Evolutionary conservation across 1,140 invertebrate genomes (phyloP).

Genomic region (Eufriesea mexicana): DNA sequence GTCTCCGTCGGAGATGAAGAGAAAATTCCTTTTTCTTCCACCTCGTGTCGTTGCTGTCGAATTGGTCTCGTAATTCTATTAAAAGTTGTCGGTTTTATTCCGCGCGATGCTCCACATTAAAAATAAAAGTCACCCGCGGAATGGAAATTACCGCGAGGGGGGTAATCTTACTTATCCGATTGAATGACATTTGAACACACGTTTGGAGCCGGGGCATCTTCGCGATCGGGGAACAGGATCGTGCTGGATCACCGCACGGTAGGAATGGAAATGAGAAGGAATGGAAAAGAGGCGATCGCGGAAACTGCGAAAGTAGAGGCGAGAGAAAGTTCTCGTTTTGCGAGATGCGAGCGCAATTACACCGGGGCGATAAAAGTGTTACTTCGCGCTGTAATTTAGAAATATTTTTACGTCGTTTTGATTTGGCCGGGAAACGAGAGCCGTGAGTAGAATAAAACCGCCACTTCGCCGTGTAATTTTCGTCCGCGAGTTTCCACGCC

Average conservation of each 20-base stretch:
- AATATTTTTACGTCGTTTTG: constrained; percentile 62
- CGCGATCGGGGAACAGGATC: not conserved
- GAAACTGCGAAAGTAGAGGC: constrained; percentile 57
- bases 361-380: constrained; percentile 63
- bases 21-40: too few relatives aligned
- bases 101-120: too few relatives aligned
- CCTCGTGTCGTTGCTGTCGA: too few relatives aligned
- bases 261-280: constrained; percentile 5
- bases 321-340: constrained; percentile 57
- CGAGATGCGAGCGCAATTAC: constrained; percentile 66
- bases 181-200: not conserved
- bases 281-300: constrained; percentile 26
- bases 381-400: constrained; percentile 64
- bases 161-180: not conserved
- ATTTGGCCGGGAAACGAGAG: constrained; percentile 59
- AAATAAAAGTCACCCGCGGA: too few relatives aligned
- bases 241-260: not conserved
- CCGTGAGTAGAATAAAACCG: constrained; percentile 48
- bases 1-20: too few relatives aligned
- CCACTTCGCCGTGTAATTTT: constrained; percentile 55
- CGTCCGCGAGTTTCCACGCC: constrained; percentile 50
- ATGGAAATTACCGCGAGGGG: not conserved
- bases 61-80: too few relatives aligned
- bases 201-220: not conserved
- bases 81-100: too few relatives aligned